phyloP scores from a whole-genome alignment of 2,113 vertebrate species.

The Asarcornis scutulata region DNA sequence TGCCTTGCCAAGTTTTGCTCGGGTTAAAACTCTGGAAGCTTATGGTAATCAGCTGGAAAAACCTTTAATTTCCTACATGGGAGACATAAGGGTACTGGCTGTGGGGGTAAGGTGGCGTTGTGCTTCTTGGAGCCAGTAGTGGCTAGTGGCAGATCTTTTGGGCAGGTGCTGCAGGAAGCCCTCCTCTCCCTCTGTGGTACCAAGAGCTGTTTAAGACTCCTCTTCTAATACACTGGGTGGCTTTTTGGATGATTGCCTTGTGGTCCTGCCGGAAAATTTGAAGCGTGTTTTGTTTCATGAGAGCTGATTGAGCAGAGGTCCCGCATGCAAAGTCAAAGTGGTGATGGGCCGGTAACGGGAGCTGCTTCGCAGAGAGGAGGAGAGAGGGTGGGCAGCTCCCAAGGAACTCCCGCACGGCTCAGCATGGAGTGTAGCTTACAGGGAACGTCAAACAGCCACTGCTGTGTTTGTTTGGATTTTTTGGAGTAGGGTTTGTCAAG shows the following conservation, averaged over 20 bases:
- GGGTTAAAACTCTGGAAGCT: neutral
- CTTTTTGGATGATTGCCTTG: neutral
- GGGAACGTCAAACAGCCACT: neutral
- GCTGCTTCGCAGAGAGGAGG: neutral
- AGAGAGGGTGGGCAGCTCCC: neutral
- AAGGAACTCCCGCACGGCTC: neutral
- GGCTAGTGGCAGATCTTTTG: neutral
- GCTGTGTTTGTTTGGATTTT: neutral
- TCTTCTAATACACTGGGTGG: neutral
- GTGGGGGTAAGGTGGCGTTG: neutral
- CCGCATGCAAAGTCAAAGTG: neutral
- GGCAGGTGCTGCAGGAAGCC: neutral
- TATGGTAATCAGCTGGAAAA: neutral
- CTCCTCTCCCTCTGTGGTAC: neutral
- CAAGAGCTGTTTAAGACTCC: neutral
- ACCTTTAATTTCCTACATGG: neutral
- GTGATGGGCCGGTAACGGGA: neutral
- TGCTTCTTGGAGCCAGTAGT: neutral
- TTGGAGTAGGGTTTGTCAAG: neutral
- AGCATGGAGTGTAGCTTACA: neutral
- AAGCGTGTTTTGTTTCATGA: neutral
- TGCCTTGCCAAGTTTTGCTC: neutral
- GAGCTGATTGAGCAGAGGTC: neutral
- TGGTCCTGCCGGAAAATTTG: neutral
- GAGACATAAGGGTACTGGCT: neutral